Evolutionary conservation across 2,888 invertebrate species (phyloP).

Genomic region (Leptura quadrifasciata): DNA sequence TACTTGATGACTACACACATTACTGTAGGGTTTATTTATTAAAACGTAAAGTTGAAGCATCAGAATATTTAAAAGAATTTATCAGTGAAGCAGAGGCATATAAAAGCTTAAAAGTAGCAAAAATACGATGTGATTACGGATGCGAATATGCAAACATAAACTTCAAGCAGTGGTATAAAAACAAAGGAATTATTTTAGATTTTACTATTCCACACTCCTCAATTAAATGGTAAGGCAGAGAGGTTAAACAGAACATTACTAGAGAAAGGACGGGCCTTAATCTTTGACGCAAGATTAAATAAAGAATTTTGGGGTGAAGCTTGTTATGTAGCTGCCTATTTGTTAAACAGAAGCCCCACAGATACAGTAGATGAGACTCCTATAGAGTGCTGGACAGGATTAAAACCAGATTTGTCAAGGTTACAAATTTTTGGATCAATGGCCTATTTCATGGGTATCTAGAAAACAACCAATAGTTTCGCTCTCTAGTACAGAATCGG

Average conservation of each 20-base stretch:
- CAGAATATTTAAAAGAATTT: constrained; percentile 51
- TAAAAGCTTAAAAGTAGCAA: too few species aligned
- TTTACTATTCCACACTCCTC: constrained; percentile 53
- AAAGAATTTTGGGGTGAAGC: constrained; percentile 67
- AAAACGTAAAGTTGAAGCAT: constrained; percentile 50
- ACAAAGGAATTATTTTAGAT: constrained; percentile 53
- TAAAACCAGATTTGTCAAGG: constrained; percentile 60
- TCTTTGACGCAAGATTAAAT: constrained; percentile 62
- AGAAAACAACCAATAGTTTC: too few species aligned
- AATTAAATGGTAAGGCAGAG: constrained; percentile 56
- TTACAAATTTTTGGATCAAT: constrained; percentile 65
- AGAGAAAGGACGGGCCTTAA: constrained; percentile 56
- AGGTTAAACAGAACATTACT: constrained; percentile 55
- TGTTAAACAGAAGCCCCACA: constrained; percentile 62
- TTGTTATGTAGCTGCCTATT: constrained; percentile 55
- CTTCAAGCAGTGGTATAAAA: constrained; percentile 52
- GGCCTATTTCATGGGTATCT: too few species aligned
- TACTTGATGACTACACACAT: too few species aligned
- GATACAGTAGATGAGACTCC: constrained; percentile 55
- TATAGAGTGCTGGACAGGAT: constrained; percentile 60
- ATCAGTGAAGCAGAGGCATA: constrained; percentile 50
- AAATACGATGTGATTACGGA: constrained; percentile 58
- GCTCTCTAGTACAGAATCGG: too few species aligned
- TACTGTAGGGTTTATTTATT: too few species aligned
- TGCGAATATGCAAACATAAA: too few species aligned